Conservation (phyloP, 2,888 invertebrate species). For the Arenicola marina region DNA sequence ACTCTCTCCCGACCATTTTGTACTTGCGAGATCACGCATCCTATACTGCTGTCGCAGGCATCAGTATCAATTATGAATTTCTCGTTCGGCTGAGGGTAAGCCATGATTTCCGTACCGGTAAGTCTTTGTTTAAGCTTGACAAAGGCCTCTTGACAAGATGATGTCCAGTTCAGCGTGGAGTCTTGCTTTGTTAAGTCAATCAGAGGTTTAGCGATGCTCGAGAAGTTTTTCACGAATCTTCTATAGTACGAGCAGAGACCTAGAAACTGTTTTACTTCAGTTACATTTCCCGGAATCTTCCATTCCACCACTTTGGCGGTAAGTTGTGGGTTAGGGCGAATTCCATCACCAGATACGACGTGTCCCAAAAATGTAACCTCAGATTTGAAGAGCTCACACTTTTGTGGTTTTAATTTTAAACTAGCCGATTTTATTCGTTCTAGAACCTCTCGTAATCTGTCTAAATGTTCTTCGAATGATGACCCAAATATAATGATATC, state of each 20-base stretch:
- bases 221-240: slow-evolving; percentile 20
- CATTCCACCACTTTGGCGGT: neutral
- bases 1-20: no score
- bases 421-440: no score
- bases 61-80: slow-evolving; percentile 26
- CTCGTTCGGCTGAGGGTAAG: slow-evolving; percentile 9
- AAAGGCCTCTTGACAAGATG: slow-evolving; percentile 17
- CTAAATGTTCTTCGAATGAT: no score
- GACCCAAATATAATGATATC: no score
- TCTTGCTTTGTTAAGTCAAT: slow-evolving; percentile 15
- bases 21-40: slow-evolving; percentile 23
- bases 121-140: slow-evolving; percentile 12
- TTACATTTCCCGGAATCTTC: slow-evolving; percentile 4
- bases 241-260: slow-evolving; percentile 33
- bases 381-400: slow-evolving; percentile 25
- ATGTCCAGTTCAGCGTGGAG: neutral
- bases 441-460: no score
- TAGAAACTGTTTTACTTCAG: slow-evolving; percentile 28
- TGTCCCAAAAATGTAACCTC: slow-evolving; percentile 25
- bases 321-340: neutral
- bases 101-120: slow-evolving; percentile 15
- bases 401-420: no score
- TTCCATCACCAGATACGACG: neutral
- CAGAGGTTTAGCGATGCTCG: slow-evolving; percentile 18
- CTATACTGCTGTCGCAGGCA: slow-evolving; percentile 23